Evolutionary conservation across 2,113 vertebrate genomes (phyloP).

Genomic region (Australoheros scitulus): DNA sequence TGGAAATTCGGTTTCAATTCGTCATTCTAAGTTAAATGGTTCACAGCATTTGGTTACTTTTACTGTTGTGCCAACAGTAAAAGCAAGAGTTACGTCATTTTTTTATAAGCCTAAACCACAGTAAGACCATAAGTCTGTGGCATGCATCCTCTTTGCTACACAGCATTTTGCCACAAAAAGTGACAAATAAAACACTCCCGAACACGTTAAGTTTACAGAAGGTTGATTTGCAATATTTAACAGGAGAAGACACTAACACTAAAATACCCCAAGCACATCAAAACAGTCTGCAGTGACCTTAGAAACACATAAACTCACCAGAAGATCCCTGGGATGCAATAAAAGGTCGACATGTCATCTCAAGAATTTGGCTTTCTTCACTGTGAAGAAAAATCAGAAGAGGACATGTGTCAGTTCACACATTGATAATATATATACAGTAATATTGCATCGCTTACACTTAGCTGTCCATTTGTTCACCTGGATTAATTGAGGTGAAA

Average conservation of each 20-base stretch:
- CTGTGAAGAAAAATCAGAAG: conserved; percentile 50
- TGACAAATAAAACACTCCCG: conserved; percentile 31
- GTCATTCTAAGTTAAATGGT: conserved; percentile 52
- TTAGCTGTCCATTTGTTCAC: conserved; percentile 32
- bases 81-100: conserved; percentile 57
- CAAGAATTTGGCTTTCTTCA: conserved; percentile 47
- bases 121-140: conserved; percentile 53
- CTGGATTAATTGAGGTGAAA: conserved; percentile 47
- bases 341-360: conserved; percentile 48
- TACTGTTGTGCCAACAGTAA: conserved; percentile 53
- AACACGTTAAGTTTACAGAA: neutral
- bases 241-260: conserved; percentile 9
- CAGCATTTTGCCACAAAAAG: conserved; percentile 10
- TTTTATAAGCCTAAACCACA: conserved; percentile 54
- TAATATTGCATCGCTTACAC: conserved; percentile 33
- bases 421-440: conserved; percentile 8
- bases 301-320: conserved; percentile 60
- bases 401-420: conserved; percentile 55
- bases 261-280: conserved; percentile 30
- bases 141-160: conserved; percentile 14
- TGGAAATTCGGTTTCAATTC: conserved; percentile 29
- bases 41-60: conserved; percentile 56
- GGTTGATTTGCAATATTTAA: conserved; percentile 21
- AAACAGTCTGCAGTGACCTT: conserved; percentile 26
- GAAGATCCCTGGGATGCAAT: conserved; percentile 44